These are phyloP conservation scores for Sweltsa coloradensis DNA, from an alignment of 1,140 invertebrate genomes.

Conservation along the genomic window DNA sequence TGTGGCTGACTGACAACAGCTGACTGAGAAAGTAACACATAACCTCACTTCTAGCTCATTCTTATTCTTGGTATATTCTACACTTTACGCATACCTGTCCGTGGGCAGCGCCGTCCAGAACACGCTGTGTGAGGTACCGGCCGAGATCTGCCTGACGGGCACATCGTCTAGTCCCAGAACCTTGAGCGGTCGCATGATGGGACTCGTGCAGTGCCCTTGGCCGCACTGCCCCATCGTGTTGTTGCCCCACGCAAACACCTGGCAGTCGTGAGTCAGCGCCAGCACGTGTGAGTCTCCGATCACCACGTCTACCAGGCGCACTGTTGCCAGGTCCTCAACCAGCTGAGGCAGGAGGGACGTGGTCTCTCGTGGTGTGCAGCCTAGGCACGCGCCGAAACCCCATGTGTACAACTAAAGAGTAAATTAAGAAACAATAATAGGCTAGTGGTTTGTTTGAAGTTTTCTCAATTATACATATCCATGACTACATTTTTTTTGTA, in stretches of 20 bases:
- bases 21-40: too few species aligned
- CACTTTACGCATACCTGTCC: too few species aligned
- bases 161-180: slow-evolving; percentile 46
- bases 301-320: slow-evolving; percentile 32
- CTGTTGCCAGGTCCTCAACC: slow-evolving; percentile 28
- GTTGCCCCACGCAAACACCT: slow-evolving; percentile 48
- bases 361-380: slow-evolving; percentile 39
- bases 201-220: slow-evolving; percentile 49
- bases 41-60: too few species aligned
- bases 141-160: slow-evolving; percentile 48
- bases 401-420: slow-evolving; percentile 49
- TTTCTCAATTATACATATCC: too few species aligned
- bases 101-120: slow-evolving; percentile 49
- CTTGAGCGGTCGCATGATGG: slow-evolving; percentile 43
- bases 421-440: too few species aligned
- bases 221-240: slow-evolving; percentile 61
- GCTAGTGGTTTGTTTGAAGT: too few species aligned
- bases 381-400: slow-evolving; percentile 47
- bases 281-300: slow-evolving; percentile 47
- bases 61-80: too few species aligned
- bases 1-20: too few species aligned
- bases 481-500: too few species aligned
- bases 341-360: slow-evolving; percentile 36
- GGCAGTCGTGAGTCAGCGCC: slow-evolving; percentile 41
- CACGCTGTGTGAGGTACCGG: slow-evolving; percentile 53